Conservation (phyloP, 2,797 vertebrate species). For the Centroberyx gerrardi region DNA sequence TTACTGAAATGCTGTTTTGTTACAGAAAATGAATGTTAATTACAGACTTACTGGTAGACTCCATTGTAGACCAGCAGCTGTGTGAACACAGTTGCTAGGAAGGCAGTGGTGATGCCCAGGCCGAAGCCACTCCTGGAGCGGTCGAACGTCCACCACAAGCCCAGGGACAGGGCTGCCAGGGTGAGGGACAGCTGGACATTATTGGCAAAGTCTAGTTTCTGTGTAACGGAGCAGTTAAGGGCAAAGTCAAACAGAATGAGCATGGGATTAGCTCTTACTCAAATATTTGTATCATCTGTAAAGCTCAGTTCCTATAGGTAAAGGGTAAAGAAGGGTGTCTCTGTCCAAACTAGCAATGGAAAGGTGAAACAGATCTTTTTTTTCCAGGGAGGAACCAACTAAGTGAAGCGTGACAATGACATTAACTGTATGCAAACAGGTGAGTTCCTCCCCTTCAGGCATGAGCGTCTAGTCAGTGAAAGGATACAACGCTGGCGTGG, state of each 20-base stretch:
- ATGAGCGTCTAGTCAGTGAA: conserved; percentile 32
- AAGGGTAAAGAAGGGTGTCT: neutral
- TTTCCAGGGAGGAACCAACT: too few relatives aligned
- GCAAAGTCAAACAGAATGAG: conserved; percentile 57
- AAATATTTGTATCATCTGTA: conserved; percentile 52
- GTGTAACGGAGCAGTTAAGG: conserved; percentile 85
- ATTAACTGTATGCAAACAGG: too few relatives aligned
- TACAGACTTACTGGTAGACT: conserved; percentile 89
- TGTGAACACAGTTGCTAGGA: conserved; percentile 95
- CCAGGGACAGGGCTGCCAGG: conserved; percentile 94
- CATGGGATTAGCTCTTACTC: conserved; percentile 1
- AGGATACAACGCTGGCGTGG: conserved; percentile 99
- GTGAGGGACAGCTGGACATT: conserved; percentile 96
- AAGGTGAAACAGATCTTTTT: neutral
- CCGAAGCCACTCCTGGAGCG: conserved; percentile 97
- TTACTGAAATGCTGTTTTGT: too few relatives aligned
- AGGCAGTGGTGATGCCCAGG: conserved; percentile 96
- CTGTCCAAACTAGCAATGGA: neutral
- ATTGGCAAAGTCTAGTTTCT: conserved; percentile 99
- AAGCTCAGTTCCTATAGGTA: neutral
- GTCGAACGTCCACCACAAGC: conserved; percentile 99
- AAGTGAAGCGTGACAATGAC: neutral
- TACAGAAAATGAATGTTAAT: too few relatives aligned
- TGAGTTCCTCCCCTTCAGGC: neutral
- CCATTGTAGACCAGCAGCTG: conserved; percentile 98